A percentile compares a stretch with the other conserved stretches of the same genome.
Evolutionary conservation across 2,113 vertebrate species (phyloP).

Genomic region (Pungitius pungitius): DNA sequence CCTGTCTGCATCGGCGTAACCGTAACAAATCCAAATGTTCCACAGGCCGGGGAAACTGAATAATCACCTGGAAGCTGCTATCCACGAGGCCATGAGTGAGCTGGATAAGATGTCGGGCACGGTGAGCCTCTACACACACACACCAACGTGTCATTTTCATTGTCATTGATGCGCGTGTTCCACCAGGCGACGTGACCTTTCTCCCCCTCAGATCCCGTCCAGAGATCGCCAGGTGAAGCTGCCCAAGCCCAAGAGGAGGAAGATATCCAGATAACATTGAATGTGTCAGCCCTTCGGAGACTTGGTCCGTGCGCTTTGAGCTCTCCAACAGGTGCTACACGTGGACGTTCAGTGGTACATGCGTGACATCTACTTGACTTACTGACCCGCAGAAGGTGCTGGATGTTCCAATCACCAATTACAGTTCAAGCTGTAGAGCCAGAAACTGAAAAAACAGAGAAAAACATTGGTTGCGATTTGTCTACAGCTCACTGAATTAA

Average conservation of each 20-base stretch:
- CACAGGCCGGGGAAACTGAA: conserved; percentile 93
- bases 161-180: no score
- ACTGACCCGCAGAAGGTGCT: conserved; percentile 80
- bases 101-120: conserved; percentile 98
- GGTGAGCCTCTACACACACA: conserved; percentile 82
- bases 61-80: conserved; percentile 99
- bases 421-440: conserved; percentile 74
- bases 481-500: conserved; percentile 90
- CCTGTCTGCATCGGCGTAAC: not conserved
- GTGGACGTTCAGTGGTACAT: conserved; percentile 75
- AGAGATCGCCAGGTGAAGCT: conserved; percentile 95
- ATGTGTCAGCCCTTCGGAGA: conserved; percentile 82
- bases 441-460: conserved; percentile 15
- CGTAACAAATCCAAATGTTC: conserved; percentile 12
- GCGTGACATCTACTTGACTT: conserved; percentile 60
- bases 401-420: conserved; percentile 84
- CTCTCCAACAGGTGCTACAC: conserved; percentile 78
- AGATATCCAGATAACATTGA: conserved; percentile 99
- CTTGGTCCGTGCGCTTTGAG: conserved; percentile 65
- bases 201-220: conserved; percentile 86
- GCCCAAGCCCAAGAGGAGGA: conserved; percentile 98
- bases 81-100: conserved; percentile 98
- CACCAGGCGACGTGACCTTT: not conserved
- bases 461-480: conserved; percentile 80
- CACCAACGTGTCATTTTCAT: not conserved